A percentile compares a stretch with the other conserved stretches of the same genome.
These are phyloP conservation scores for Fragum sueziense DNA, from an alignment of 2,888 invertebrate genomes.

Conservation along the genomic window DNA sequence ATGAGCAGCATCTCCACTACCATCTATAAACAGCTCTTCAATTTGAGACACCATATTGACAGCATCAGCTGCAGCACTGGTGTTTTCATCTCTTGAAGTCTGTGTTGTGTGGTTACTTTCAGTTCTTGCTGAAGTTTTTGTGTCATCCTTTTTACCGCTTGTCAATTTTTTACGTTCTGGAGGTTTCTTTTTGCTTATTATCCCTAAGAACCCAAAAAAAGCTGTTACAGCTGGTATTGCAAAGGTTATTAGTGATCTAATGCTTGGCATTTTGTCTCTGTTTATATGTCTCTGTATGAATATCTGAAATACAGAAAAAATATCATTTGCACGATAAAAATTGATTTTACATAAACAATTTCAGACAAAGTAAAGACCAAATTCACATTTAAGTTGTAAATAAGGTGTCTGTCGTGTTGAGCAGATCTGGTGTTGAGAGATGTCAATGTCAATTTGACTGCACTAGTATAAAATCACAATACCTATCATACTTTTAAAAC, in stretches of 20 bases:
- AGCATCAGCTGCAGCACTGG: slow-evolving; percentile 15
- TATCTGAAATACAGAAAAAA: too few species aligned
- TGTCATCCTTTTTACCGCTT: not conserved
- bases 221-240: slow-evolving; percentile 69
- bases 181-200: slow-evolving; percentile 64
- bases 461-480: too few species aligned
- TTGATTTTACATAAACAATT: not conserved
- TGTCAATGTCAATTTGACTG: too few species aligned
- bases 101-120: not conserved
- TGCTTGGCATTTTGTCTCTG: slow-evolving; percentile 42
- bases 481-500: too few species aligned
- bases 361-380: not conserved
- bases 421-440: too few species aligned
- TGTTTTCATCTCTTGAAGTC: slow-evolving; percentile 16
- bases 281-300: not conserved
- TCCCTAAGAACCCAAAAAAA: slow-evolving; percentile 73
- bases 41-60: not conserved
- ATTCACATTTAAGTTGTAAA: not conserved
- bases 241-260: slow-evolving; percentile 61
- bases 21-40: not conserved
- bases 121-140: not conserved
- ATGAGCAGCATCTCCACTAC: too few species aligned
- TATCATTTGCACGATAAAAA: too few species aligned
- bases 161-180: slow-evolving; percentile 29
- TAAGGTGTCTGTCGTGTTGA: too few species aligned